Percentiles rank a stretch among this genome's conserved stretches.
Conservation (phyloP, 2,113 vertebrate species). For the Athene noctua region DNA sequence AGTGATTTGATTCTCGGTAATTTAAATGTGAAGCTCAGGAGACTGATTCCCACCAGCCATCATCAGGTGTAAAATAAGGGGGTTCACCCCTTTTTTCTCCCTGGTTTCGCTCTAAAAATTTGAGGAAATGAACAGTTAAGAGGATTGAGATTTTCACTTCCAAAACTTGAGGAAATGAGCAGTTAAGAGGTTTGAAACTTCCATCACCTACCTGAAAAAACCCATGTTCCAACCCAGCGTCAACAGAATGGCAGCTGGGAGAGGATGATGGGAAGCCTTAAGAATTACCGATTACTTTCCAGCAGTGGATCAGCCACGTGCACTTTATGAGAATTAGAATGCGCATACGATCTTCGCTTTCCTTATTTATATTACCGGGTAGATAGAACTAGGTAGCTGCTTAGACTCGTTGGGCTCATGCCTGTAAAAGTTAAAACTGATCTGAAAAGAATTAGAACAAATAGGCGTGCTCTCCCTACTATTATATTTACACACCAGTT, state of each 20-base stretch:
- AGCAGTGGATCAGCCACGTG: too few species aligned
- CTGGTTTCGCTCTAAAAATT: background rate
- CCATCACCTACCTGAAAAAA: background rate
- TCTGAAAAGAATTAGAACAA: background rate
- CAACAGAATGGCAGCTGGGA: background rate
- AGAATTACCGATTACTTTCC: background rate
- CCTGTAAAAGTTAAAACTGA: background rate
- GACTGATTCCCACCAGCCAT: background rate
- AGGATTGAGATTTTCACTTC: background rate
- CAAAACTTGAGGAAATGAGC: background rate
- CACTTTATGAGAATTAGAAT: background rate
- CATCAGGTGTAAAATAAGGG: background rate
- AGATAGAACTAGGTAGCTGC: background rate
- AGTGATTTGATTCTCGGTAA: background rate
- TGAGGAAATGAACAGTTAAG: background rate
- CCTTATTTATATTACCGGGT: background rate
- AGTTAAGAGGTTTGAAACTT: background rate
- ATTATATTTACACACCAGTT: rapidly evolving
- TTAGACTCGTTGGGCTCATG: background rate
- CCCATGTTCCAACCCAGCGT: rapidly evolving
- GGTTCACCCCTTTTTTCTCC: background rate
- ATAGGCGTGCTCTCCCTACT: background rate
- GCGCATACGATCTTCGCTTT: background rate
- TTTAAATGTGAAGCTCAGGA: background rate
- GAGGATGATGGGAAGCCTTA: background rate